These are phyloP conservation scores for Enteromius fasciolatus DNA, from an alignment of 2,797 vertebrate genomes.

Conservation along the genomic window DNA sequence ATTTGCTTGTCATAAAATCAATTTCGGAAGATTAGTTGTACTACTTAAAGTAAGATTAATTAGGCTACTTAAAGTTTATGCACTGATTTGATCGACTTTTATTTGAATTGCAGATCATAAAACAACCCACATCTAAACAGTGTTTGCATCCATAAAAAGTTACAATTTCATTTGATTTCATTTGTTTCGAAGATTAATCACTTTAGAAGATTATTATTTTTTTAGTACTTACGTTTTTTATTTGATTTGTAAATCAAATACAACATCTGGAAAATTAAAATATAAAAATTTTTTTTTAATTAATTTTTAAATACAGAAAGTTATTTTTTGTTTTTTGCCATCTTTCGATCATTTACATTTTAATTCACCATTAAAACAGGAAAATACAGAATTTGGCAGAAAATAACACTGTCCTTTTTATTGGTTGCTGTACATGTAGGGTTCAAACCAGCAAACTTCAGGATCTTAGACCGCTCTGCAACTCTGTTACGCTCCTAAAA, in stretches of 20 bases:
- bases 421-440: neutral
- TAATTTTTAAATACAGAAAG: neutral
- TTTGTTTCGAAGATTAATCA: neutral
- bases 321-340: neutral
- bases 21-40: neutral
- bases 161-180: neutral
- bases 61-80: neutral
- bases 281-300: neutral
- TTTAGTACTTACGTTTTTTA: neutral
- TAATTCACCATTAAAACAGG: neutral
- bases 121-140: neutral
- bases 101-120: neutral
- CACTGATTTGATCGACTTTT: neutral
- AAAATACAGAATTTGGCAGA: neutral
- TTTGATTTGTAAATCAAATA: neutral
- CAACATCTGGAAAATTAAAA: neutral
- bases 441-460: neutral
- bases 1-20: neutral
- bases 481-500: neutral
- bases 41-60: no score
- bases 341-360: no score
- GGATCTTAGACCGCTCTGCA: neutral
- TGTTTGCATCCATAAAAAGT: no score
- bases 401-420: no score
- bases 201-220: neutral